phyloP scores from a whole-genome alignment of 2,797 vertebrate species.

The Parauchenoglanis ngamensis region DNA sequence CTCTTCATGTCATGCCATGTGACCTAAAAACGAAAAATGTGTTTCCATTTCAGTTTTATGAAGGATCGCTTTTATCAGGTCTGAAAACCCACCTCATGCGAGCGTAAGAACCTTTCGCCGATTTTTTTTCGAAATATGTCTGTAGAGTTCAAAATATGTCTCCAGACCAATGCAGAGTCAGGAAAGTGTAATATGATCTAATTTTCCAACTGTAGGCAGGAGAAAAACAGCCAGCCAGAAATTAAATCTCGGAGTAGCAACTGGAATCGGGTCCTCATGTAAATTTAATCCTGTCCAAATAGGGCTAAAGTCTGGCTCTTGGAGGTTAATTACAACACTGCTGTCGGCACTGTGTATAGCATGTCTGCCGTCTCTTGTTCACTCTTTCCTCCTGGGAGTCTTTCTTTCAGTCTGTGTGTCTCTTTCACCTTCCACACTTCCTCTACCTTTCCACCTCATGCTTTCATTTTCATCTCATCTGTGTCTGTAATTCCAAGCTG shows the following conservation, averaged over 20 bases:
- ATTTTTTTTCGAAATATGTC: too few species aligned
- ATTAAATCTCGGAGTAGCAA: neutral
- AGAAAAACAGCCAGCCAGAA: neutral
- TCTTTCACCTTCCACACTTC: neutral
- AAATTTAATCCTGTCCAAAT: neutral
- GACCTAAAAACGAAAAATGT: too few species aligned
- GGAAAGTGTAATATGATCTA: neutral
- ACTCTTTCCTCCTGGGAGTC: neutral
- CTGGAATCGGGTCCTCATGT: neutral
- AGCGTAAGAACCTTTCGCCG: too few species aligned
- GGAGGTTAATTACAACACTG: neutral
- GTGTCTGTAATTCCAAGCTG: neutral
- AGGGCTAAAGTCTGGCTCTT: neutral
- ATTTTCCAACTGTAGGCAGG: neutral
- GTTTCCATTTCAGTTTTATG: too few species aligned
- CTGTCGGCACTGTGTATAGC: neutral
- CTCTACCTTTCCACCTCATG: neutral
- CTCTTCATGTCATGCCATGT: too few species aligned
- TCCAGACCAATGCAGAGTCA: neutral
- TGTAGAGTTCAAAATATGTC: too few species aligned
- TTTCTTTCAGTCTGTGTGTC: neutral
- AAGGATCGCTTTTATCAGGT: too few species aligned
- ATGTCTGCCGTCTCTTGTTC: neutral
- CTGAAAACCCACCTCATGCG: too few species aligned
- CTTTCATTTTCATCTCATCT: neutral